These are phyloP conservation scores for Ennomos erosarius DNA, from an alignment of 2,888 invertebrate species.

Conservation along the genomic window DNA sequence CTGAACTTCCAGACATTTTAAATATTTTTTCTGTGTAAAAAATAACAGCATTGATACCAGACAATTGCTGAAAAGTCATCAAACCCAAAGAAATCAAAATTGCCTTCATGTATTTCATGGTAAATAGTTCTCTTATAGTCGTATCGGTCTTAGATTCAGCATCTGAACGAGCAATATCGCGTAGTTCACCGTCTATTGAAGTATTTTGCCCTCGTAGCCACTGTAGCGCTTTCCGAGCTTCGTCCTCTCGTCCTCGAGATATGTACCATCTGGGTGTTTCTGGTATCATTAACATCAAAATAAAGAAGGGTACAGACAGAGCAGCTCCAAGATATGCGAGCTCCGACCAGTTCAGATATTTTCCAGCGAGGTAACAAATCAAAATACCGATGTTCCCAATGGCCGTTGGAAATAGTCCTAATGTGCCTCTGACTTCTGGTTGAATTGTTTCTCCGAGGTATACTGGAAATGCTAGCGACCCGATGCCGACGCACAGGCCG, in stretches of 20 bases:
- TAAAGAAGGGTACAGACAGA: conserved; percentile 91
- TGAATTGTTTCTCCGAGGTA: conserved; percentile 97
- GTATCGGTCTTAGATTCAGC: conserved; percentile 88
- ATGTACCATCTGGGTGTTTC: conserved; percentile 98
- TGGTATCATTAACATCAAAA: conserved; percentile 94
- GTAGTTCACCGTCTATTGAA: conserved; percentile 91
- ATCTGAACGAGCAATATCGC: conserved; percentile 89
- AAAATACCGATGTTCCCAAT: conserved; percentile 94
- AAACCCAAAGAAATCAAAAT: conserved; percentile 93
- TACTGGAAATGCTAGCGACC: conserved; percentile 94
- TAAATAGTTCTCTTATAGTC: conserved; percentile 87
- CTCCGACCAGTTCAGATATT: conserved; percentile 92
- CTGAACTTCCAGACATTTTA: conserved; percentile 92
- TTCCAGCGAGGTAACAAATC: conserved; percentile 92
- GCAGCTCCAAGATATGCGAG: conserved; percentile 92
- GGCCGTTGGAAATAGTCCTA: conserved; percentile 94
- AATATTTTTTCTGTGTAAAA: conserved; percentile 97
- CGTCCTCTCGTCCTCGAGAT: conserved; percentile 89
- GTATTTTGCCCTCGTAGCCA: conserved; percentile 93
- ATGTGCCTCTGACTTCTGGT: conserved; percentile 95
- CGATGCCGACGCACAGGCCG: conserved; percentile 95
- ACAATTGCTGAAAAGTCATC: conserved; percentile 98
- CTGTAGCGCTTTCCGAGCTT: conserved; percentile 91
- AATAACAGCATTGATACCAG: conserved; percentile 98
- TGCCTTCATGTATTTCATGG: conserved; percentile 90